Evolutionary conservation across 2,888 invertebrate species (phyloP).

Genomic region (Ceriagrion tenellum): DNA sequence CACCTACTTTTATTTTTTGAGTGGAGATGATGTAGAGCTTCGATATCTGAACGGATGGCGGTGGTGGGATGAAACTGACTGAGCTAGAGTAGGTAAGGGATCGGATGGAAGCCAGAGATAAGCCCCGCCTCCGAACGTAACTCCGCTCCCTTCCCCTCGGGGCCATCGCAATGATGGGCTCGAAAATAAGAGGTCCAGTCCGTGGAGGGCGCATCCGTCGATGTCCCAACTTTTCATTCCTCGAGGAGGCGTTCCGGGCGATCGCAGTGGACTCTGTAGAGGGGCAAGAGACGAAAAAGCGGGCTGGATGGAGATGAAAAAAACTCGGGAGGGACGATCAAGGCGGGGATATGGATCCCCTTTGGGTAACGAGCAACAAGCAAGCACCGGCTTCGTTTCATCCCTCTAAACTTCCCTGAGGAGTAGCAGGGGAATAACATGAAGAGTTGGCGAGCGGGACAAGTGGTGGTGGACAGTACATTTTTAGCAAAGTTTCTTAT

Average conservation of each 20-base stretch:
- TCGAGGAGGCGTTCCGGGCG: not conserved
- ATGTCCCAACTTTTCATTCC: slow-evolving; percentile 10
- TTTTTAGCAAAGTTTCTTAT: not conserved
- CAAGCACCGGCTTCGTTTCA: not conserved
- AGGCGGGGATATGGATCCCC: not conserved
- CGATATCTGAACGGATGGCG: not conserved
- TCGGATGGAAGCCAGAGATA: slow-evolving; percentile 22
- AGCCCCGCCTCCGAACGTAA: not conserved
- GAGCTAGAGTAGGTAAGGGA: not conserved
- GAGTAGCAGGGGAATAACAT: too few species aligned
- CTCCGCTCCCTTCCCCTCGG: not conserved
- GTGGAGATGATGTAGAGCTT: not conserved
- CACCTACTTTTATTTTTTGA: not conserved
- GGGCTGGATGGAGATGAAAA: not conserved
- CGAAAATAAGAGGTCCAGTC: not conserved
- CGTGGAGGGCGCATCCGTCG: not conserved
- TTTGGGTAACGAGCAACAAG: not conserved
- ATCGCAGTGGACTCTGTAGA: not conserved
- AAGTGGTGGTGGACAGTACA: not conserved
- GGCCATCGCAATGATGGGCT: slow-evolving; percentile 6
- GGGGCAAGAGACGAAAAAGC: not conserved
- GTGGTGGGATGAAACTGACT: not conserved
- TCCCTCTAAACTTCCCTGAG: not conserved
- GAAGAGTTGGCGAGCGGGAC: not conserved
- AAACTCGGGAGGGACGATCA: not conserved